Evolutionary conservation across 2,113 vertebrate species (phyloP), one percentile per base, ranked within the genome.

Genomic region (Eleginops maclovinus): DNA sequence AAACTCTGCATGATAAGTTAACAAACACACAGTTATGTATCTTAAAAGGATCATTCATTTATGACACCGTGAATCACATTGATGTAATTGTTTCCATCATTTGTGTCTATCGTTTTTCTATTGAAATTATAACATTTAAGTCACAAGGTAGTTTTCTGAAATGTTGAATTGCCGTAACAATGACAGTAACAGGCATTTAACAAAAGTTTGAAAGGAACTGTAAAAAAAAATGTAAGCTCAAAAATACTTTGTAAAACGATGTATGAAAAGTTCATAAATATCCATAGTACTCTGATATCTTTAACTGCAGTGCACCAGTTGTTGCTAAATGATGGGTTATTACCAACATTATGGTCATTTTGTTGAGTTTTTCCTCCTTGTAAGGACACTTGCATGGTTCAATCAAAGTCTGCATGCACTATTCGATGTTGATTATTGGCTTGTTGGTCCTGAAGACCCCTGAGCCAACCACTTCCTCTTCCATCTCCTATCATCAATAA

Each of bases 21-120:
- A 75, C 51, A 70, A 44, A 15, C 26, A 61, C 26, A 71, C 31
- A n/a, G 21, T 50, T 69, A 70, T 58, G 17, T 17, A 73, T n/a
- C 9, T 16, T 26, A 43, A 40, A 31, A 50, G 47, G 26, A 51
- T 21, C 2, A 40, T 22, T 51, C 28, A 4, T 28, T 31, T 65
- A 49, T 28, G 19, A 26, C 2, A 47, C 17, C 9, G 16, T 24
- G 17, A n/a, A 40, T 46, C 13, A 24, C 24, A 17, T 12, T 22
- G 8, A 36, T 63, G 2, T 7, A n/a, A 47, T 44, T 16, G 41
- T 24, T 13, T 24, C 14, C 60, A 44, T 22, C 43, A 4, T 10
- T 31, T 26, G 5, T 40, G 31, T 31, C 12, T 61, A 26, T 26
- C 21, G 12, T 71, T 78, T 71, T 78, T 41, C 17, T 72, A 47